phyloP scores from a whole-genome alignment of 1,140 invertebrate genomes.

The Eriocheir sinensis region DNA sequence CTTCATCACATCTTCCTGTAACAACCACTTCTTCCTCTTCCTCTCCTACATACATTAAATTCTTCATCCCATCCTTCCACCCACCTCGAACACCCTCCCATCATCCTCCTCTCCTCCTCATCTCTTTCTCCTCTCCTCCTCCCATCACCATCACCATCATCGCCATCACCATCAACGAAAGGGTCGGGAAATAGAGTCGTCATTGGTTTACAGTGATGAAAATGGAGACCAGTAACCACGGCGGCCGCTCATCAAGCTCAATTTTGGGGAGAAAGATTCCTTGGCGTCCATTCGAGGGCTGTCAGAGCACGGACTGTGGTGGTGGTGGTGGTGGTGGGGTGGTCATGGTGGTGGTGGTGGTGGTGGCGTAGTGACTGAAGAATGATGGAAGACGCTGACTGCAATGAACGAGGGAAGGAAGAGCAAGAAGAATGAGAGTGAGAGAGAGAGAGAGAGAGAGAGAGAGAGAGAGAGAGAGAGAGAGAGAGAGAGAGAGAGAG shows the following conservation, averaged over 20 bases:
- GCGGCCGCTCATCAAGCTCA: background rate
- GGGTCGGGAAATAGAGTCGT: background rate
- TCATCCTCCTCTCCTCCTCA: no score
- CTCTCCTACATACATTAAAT: no score
- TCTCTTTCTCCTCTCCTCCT: no score
- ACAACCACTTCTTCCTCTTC: no score
- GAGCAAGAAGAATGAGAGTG: background rate
- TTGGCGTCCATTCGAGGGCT: background rate
- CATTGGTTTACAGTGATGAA: constrained; percentile 16
- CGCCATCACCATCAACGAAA: background rate
- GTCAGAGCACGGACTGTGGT: background rate
- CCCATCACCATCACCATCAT: background rate
- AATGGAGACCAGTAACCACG: background rate
- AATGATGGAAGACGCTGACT: background rate
- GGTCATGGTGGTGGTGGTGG: background rate
- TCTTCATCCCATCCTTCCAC: no score
- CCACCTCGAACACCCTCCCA: no score
- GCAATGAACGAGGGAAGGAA: background rate
- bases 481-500: constrained; percentile 22
- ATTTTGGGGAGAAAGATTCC: background rate
- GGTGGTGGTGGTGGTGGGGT: background rate
- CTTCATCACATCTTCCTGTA: no score
- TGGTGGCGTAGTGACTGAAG: background rate
- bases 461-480: background rate
- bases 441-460: background rate